These are phyloP conservation scores for Actinernus sp. DNA, from an alignment of 92 coral and sea anemone genomes.

Conservation along the genomic window DNA sequence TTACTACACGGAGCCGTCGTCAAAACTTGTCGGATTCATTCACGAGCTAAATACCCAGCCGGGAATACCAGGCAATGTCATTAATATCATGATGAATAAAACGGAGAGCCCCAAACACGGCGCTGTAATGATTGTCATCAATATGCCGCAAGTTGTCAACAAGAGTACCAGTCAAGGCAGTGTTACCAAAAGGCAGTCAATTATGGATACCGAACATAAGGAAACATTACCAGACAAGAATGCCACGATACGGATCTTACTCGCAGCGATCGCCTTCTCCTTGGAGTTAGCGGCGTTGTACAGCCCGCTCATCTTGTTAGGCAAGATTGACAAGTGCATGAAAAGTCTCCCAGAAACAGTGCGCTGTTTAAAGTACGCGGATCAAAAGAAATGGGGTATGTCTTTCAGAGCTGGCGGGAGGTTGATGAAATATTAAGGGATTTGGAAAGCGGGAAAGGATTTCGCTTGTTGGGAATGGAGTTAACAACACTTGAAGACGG, in stretches of 20 bases:
- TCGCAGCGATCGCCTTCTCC: constrained; percentile 17
- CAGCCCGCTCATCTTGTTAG: constrained; percentile 70
- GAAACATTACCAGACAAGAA: not conserved
- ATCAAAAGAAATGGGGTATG: constrained; percentile 2
- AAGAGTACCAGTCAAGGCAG: no score
- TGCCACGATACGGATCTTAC: not conserved
- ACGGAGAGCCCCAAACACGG: no score
- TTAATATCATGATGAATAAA: no score
- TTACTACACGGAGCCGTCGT: not conserved
- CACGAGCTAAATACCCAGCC: not conserved
- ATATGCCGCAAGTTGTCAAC: no score
- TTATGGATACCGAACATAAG: not conserved
- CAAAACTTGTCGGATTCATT: not conserved
- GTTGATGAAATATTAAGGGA: constrained; percentile 12
- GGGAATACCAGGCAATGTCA: no score
- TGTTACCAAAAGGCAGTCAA: no score
- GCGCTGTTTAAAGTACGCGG: constrained; percentile 16
- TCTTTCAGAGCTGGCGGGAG: not conserved
- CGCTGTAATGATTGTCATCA: no score
- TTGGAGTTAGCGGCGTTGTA: constrained; percentile 67
- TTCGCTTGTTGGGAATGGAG: constrained; percentile 23
- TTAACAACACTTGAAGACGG: constrained; percentile 19
- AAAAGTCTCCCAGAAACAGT: not conserved
- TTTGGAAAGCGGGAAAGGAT: not conserved
- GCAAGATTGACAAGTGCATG: constrained; percentile 54